phyloP scores from a whole-genome alignment of 1,140 invertebrate species.

The Diabrotica undecimpunctata region DNA sequence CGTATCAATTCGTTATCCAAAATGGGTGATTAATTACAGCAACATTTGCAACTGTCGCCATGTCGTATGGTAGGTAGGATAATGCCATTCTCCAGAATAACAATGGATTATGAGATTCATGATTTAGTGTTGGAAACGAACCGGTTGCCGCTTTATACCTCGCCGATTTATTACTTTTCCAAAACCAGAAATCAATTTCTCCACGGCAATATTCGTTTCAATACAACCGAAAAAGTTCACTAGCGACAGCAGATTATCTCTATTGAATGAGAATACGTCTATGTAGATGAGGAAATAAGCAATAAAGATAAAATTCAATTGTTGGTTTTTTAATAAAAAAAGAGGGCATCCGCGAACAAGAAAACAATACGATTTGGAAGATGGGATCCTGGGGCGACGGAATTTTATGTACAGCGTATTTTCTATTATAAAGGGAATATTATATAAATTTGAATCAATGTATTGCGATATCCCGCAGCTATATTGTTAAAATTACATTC shows the following conservation, averaged over 20 bases:
- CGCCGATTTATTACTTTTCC: not conserved
- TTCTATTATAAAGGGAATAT: no score
- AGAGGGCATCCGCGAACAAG: no score
- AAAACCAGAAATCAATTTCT: not conserved
- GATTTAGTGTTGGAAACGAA: constrained; percentile 1
- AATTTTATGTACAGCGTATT: no score
- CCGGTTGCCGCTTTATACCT: not conserved
- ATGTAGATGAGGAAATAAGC: no score
- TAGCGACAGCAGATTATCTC: not conserved
- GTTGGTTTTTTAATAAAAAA: no score
- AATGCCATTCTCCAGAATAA: constrained; percentile 1
- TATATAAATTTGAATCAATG: no score
- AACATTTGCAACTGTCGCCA: not conserved
- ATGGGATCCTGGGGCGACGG: no score
- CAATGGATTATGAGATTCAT: constrained; percentile 13
- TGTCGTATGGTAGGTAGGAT: not conserved
- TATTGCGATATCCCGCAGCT: no score
- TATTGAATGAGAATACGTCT: not conserved
- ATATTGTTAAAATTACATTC: no score
- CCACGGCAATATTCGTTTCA: not conserved
- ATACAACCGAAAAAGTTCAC: not conserved
- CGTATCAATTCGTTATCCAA: constrained; percentile 5
- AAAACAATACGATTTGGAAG: no score
- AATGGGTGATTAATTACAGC: constrained; percentile 6
- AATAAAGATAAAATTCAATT: no score